Evolutionary conservation across 2,797 vertebrate species (phyloP), one percentile per base, ranked within the genome.

Genomic region (Otolemur crassicaudatus): DNA sequence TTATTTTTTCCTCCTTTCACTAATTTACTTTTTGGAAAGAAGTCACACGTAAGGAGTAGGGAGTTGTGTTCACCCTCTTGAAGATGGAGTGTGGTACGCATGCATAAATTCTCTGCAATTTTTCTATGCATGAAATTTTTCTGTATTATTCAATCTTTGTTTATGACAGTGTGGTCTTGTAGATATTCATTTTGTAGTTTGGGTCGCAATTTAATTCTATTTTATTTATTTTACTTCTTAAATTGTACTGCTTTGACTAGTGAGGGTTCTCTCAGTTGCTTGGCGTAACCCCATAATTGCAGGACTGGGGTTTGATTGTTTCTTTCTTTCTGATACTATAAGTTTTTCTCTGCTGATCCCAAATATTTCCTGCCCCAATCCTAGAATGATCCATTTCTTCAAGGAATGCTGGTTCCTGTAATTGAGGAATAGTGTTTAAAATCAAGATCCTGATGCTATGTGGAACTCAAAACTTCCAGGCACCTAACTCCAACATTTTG

Each of bases 171-270:
- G 43, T 87, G 16, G 0, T 23, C 23, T 93, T 43, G 5, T n/a
- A 3, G 17, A 43, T 87, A 1, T 79, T 82, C 60, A 49, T 88
- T 63, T 73, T 88, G 11, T 31, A 16, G 8, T 86, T 92, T 83
- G 40, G 23, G 11, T 76, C 67, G 5, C 49, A 31, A 76, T 34
- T 20, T 10, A 86, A 70, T 67, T 20, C 7, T 87, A 4, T 37
- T 69, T 69, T n/a, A 19, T 93, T 87, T 63, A 79, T 69, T 94
- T 89, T 85, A n/a, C 84, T 91, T 23, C 11, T 76, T 70, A 34
- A 70, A 25, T 77, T 87, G 14, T 53, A 3, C 6, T 58, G 2
- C 46, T 75, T 70, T 87, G 22, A 19, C 22, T n/a, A 1, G 19
- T 27, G 6, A 8, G 12, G 65, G 4, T 2, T 46, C 17, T 31